Evolutionary conservation across 2,797 vertebrate species (phyloP), one percentile per base, ranked within the genome.

Genomic region (Chrosomus eos): DNA sequence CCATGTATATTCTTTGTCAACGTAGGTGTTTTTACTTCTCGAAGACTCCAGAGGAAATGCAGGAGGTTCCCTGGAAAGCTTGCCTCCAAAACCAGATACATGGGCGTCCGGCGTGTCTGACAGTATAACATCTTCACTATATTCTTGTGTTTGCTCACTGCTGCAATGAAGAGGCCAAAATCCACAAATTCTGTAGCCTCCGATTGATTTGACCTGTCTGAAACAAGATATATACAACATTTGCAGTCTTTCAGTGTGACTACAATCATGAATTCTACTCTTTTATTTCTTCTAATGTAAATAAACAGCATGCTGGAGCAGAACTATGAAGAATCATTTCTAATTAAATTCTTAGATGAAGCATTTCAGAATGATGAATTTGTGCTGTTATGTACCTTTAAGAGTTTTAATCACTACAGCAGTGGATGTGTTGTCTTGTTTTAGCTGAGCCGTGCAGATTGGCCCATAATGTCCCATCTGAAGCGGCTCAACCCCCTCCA

Each of bases 91-190:
- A 95, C 85, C 88, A 95, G 86, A 85, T 86, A 93, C 90, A 93
- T 86, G 77, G 93, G 94, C 28, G 62, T 86, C 33, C 18, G 80
- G 5, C 40, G 86, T 84, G 90, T 94, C 89, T 93, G 94, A 86
- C 92, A 93, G 91, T 71, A 85, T 87, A 95, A 53, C 93, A 94
- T 93, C 85, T 81, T 88, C 82, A 93, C 93, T 89, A 94, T 77
- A 5, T 93, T 92, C 70, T 92, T 55, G 4, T 94, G 93, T 88
- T 90, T 93, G 81, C 93, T 93, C 77, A 94, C 88, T 14, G 48
- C 82, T 40, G 91, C 71, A 3, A 93, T 89, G 87, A 95, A 94
- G 64, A 88, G 74, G n/a, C 90, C 85, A 91, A 90, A 86, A 26
- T 92, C 87, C 60, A 89, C 55, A 86, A 94, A 93, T 88, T 92